Conservation (phyloP, 2,888 invertebrate species). For the Marasmarcha lunaedactyla region DNA sequence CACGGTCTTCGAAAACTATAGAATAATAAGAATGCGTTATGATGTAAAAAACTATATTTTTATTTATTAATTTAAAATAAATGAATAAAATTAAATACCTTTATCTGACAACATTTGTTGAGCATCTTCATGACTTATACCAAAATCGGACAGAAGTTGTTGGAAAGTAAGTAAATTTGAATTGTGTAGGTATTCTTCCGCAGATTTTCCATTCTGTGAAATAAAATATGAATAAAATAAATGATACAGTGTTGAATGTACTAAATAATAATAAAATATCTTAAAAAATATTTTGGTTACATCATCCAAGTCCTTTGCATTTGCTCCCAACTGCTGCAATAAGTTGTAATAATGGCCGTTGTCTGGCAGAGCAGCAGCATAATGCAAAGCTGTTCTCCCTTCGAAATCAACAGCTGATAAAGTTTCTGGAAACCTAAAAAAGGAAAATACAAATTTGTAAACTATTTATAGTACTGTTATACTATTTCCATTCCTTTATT, state of each 20-base stretch:
- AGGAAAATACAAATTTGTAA: too few relatives aligned
- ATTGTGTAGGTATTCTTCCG: constrained; percentile 82
- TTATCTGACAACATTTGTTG: constrained; percentile 81
- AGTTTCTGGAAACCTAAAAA: constrained; percentile 84
- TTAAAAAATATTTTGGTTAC: constrained; percentile 66
- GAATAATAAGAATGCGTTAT: constrained; percentile 11
- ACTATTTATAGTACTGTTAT: constrained; percentile 1
- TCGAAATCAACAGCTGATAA: constrained; percentile 82
- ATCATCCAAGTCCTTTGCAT: constrained; percentile 84
- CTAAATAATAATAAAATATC: constrained; percentile 5
- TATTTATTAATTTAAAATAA: constrained; percentile 3
- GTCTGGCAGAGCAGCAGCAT: constrained; percentile 85
- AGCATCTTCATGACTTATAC: constrained; percentile 74
- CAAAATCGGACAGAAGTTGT: constrained; percentile 76
- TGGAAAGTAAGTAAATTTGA: constrained; percentile 77
- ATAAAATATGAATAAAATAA: too few relatives aligned
- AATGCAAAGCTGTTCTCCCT: constrained; percentile 89
- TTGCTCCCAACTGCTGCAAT: constrained; percentile 86
- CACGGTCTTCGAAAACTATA: constrained; percentile 80
- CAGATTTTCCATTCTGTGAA: constrained; percentile 78
- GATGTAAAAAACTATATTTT: too few relatives aligned
- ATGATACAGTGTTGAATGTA: too few relatives aligned
- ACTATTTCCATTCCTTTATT: too few relatives aligned
- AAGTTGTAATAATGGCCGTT: constrained; percentile 91
- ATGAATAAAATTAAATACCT: constrained; percentile 62